phyloP scores from a whole-genome alignment of 2,113 vertebrate species.

The Rana temporaria region DNA sequence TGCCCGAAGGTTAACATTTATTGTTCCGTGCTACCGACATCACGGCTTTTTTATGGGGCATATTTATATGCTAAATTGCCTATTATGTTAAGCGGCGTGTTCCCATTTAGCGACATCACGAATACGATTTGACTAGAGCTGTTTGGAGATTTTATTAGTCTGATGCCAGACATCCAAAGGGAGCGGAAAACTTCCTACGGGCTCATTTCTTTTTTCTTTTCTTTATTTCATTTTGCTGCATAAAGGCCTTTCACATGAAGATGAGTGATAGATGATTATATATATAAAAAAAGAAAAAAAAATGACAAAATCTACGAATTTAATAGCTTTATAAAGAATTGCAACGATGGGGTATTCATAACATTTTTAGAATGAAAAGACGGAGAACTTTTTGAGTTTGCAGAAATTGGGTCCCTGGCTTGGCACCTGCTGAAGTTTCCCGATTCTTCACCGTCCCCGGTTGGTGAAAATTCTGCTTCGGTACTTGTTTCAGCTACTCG shows the following conservation, averaged over 20 bases:
- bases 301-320: constrained; percentile 16
- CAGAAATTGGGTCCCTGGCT: too few species aligned
- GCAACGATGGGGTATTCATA: not conserved
- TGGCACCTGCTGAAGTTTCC: too few species aligned
- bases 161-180: constrained; percentile 64
- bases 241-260: constrained; percentile 51
- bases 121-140: constrained; percentile 75
- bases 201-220: constrained; percentile 59
- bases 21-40: constrained; percentile 73
- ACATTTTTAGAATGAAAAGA: too few species aligned
- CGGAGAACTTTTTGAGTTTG: too few species aligned
- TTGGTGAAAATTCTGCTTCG: too few species aligned
- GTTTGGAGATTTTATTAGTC: constrained; percentile 76
- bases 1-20: constrained; percentile 78
- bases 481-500: too few species aligned
- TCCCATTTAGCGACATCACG: constrained; percentile 74
- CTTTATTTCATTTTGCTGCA: constrained; percentile 5
- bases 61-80: constrained; percentile 80
- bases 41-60: constrained; percentile 71
- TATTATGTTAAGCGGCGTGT: constrained; percentile 75
- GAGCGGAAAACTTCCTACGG: constrained; percentile 66
- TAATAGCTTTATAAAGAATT: not conserved
- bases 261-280: constrained; percentile 29
- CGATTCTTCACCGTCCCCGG: too few species aligned
- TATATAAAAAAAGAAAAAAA: constrained; percentile 21